These are phyloP conservation scores for Drosophila pseudotakahashii DNA, from an alignment of 2,888 invertebrate species.

Conservation along the genomic window DNA sequence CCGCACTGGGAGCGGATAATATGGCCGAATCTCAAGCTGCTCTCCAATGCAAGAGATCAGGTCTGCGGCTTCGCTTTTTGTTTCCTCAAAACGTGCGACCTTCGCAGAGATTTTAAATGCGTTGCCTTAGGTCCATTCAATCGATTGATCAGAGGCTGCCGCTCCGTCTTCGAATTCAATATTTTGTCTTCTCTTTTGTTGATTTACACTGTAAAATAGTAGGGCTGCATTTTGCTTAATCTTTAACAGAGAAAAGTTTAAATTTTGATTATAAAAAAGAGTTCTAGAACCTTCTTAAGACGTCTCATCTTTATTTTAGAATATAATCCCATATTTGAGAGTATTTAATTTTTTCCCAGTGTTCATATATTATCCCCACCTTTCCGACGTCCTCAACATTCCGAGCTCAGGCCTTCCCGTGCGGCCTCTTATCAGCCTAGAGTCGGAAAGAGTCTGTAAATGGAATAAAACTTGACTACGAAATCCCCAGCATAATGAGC, in stretches of 20 bases:
- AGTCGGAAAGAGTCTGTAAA: conserved; percentile 24
- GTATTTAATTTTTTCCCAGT: not conserved
- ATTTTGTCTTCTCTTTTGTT: conserved; percentile 58
- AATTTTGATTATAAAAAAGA: too few species aligned
- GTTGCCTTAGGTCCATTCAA: conserved; percentile 59
- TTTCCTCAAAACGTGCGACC: conserved; percentile 69
- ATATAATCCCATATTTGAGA: too few species aligned
- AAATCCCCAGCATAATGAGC: conserved; percentile 15
- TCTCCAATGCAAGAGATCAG: conserved; percentile 59
- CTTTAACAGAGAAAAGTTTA: not conserved
- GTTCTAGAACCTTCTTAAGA: too few species aligned
- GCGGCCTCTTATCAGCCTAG: conserved; percentile 55
- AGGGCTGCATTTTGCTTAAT: not conserved
- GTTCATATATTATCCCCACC: not conserved
- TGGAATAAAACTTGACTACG: conserved; percentile 11
- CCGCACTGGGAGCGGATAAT: conserved; percentile 8
- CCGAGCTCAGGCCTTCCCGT: conserved; percentile 35
- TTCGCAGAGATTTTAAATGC: conserved; percentile 63
- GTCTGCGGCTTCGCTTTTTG: conserved; percentile 47
- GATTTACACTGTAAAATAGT: conserved; percentile 1
- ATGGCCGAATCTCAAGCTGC: conserved; percentile 12
- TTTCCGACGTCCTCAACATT: conserved; percentile 47
- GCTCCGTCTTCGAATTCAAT: conserved; percentile 45
- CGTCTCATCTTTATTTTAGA: too few species aligned
- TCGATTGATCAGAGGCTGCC: conserved; percentile 57